Base-by-base conservation (phyloP, 2,113 vertebrate genomes). In the Indri indri region DNA sequence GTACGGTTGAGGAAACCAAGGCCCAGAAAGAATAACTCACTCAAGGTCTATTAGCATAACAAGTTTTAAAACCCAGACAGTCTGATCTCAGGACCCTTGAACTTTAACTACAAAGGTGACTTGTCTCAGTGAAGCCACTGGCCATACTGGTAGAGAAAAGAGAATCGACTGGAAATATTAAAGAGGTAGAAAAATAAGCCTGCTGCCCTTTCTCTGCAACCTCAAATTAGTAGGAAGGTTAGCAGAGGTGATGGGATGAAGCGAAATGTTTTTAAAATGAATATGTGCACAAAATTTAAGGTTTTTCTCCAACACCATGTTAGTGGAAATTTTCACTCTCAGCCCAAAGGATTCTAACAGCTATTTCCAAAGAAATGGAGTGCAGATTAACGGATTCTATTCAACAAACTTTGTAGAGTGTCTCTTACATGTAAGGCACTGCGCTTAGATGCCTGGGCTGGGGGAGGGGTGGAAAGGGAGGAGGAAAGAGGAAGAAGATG, bases 341-440 rank as follows among this genome's bases (percentile, higher is more conserved):
- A 80, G 57, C 65, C 57, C 65, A 8, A 32, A 96, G 90, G 70
- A 96, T 57, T 93, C 42, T 42, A 63, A 77, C 50, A 86, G 82
- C 50, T 68, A 73, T 63, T 95, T 79, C 81, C 50, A 63, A 81
- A 92, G 82, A 91, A 83, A 88, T 3, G 3, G 47, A 61, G 45
- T 52, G n/a, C 65, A 74, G 89, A 83, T 86, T 82, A 93, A 93
- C 68, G 54, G 82, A 30, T 74, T 74, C 79, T 89, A 30, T 70
- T 96, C 66, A 82, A 8, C 1, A 2, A 57, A 20, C 37, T 66
- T 86, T 47, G 47, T 42, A 34, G 45, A 3, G 8, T 83, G 9
- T 65, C 92, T 91, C 1, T 34, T 40, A 59, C 37, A 32, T 80
- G 68, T 54, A 34, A 73, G 22, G 22, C 3, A 16, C 23, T 68